Percentiles rank a stretch among this genome's conserved stretches.
Conservation (phyloP, 2,888 invertebrate species). For the Apoda limacodes region DNA sequence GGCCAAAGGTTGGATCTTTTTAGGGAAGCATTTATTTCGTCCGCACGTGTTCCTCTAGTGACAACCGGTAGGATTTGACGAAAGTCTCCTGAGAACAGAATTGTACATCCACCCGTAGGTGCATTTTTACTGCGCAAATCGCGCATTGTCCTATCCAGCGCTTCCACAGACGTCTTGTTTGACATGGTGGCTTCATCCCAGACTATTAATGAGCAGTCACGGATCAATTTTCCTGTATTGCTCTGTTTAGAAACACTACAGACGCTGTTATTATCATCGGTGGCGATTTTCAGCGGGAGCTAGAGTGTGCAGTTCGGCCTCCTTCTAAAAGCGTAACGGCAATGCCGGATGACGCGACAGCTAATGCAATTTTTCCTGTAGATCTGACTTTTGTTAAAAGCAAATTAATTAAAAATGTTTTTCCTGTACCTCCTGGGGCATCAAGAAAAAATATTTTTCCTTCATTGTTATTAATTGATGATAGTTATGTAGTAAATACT, state of each 20-base stretch:
- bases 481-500: conserved; percentile 17
- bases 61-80: conserved; percentile 24
- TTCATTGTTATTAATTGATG: conserved; percentile 18
- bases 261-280: conserved; percentile 20
- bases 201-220: too few relatives aligned
- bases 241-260: too few relatives aligned
- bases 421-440: too few relatives aligned
- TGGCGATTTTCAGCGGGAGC: conserved; percentile 24
- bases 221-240: conserved; percentile 23
- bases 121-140: conserved; percentile 21
- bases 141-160: conserved; percentile 25
- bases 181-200: conserved; percentile 24
- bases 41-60: conserved; percentile 21
- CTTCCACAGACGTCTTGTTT: conserved; percentile 23
- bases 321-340: conserved; percentile 31
- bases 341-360: conserved; percentile 25
- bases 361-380: conserved; percentile 29
- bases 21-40: conserved; percentile 23
- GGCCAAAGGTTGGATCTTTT: too few relatives aligned
- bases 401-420: too few relatives aligned
- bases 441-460: conserved; percentile 17
- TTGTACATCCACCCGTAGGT: conserved; percentile 22
- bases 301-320: conserved; percentile 32
- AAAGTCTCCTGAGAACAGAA: conserved; percentile 23
- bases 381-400: too few relatives aligned